Evolutionary conservation across 2,888 invertebrate species (phyloP).

Genomic region (Tortrix viridana): DNA sequence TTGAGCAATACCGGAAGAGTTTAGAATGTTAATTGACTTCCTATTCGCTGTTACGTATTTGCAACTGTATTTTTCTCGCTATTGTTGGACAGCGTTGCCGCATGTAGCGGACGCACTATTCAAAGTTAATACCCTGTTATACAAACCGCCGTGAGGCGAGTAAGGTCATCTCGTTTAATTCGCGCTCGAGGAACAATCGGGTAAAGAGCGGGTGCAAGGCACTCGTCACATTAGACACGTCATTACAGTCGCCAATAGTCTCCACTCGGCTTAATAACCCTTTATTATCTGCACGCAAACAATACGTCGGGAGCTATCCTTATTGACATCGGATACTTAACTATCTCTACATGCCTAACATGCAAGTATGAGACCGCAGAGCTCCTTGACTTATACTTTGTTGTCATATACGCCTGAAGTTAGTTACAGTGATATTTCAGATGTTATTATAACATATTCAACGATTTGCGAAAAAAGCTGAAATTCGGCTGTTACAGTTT

Average conservation of each 20-base stretch:
- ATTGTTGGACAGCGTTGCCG: slow-evolving; percentile 24
- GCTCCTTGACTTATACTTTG: slow-evolving; percentile 12
- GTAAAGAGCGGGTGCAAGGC: slow-evolving; percentile 23
- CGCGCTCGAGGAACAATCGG: slow-evolving; percentile 20
- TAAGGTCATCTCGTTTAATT: slow-evolving; percentile 28
- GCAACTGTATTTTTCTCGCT: slow-evolving; percentile 23
- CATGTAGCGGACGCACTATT: slow-evolving; percentile 18
- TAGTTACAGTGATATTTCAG: background rate
- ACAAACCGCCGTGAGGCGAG: slow-evolving; percentile 8
- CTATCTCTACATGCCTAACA: slow-evolving; percentile 25
- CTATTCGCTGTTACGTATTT: slow-evolving; percentile 6
- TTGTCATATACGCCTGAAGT: background rate
- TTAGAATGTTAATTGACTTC: slow-evolving; percentile 32
- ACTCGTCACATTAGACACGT: slow-evolving; percentile 33
- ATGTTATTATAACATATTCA: no score
- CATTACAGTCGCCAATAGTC: slow-evolving; percentile 45
- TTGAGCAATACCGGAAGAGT: slow-evolving; percentile 31
- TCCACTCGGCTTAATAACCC: slow-evolving; percentile 44
- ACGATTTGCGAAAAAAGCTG: no score
- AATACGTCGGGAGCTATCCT: slow-evolving; percentile 32
- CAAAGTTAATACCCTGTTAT: slow-evolving; percentile 21
- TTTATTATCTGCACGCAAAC: slow-evolving; percentile 48
- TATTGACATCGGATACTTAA: slow-evolving; percentile 29
- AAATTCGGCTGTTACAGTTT: no score
- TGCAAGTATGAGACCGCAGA: slow-evolving; percentile 14